phyloP scores from a whole-genome alignment of 2,888 invertebrate genomes.

The Euzophera pinguis region DNA sequence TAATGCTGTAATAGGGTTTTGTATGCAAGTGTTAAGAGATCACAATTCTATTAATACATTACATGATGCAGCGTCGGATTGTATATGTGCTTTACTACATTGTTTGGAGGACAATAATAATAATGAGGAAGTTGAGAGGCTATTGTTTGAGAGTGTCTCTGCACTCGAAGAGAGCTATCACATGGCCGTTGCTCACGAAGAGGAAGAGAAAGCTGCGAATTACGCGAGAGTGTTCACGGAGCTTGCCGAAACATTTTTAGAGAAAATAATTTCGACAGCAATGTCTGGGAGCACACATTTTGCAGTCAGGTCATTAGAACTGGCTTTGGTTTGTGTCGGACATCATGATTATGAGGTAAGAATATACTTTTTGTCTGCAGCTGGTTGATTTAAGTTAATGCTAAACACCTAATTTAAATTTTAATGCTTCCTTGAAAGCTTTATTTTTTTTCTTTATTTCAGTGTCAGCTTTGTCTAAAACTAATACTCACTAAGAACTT shows the following conservation, averaged over 20 bases:
- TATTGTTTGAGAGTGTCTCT: constrained; percentile 90
- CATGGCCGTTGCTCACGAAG: constrained; percentile 94
- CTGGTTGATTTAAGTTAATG: no score
- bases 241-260: constrained; percentile 93
- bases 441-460: no score
- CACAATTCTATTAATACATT: constrained; percentile 81
- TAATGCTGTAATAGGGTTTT: constrained; percentile 85
- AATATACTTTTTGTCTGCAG: no score
- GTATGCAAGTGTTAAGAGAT: constrained; percentile 84
- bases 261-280: constrained; percentile 86
- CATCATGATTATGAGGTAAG: constrained; percentile 97
- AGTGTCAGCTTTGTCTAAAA: no score
- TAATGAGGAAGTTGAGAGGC: constrained; percentile 86
- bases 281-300: constrained; percentile 84
- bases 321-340: constrained; percentile 94
- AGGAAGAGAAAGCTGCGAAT: constrained; percentile 95
- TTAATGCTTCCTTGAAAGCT: no score
- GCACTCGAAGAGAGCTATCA: constrained; percentile 92
- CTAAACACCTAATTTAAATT: no score
- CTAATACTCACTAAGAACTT: no score
- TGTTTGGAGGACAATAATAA: constrained; percentile 88
- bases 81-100: constrained; percentile 91
- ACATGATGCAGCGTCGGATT: constrained; percentile 95
- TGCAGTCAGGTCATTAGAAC: constrained; percentile 90
- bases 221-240: constrained; percentile 98